Conservation (phyloP, 2,113 vertebrate genomes). For the Corythoichthys haematopterus region DNA sequence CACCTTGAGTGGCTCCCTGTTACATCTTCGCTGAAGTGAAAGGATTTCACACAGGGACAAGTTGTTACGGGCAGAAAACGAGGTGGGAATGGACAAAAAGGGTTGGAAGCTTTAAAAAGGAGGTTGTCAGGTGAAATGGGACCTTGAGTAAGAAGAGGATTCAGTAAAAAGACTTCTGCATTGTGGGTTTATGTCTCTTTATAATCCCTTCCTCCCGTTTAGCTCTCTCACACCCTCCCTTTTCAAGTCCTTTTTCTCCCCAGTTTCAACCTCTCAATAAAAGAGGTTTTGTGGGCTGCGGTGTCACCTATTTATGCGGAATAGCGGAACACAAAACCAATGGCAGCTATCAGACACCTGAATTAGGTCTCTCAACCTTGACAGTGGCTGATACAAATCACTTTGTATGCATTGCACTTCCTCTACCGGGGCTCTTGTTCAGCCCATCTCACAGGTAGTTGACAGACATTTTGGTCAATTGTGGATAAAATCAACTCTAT, state of each 20-base stretch:
- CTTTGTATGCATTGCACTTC: slow-evolving; percentile 16
- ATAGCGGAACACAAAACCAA: slow-evolving; percentile 26
- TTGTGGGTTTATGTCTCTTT: slow-evolving; percentile 38
- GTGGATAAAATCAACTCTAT: slow-evolving; percentile 14
- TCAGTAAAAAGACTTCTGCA: slow-evolving; percentile 37
- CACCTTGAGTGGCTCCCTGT: slow-evolving; percentile 25
- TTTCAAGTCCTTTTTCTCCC: slow-evolving; percentile 27
- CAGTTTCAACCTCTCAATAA: slow-evolving; percentile 28
- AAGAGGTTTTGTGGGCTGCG: slow-evolving; percentile 14
- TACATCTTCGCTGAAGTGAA: slow-evolving; percentile 35
- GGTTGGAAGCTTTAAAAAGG: slow-evolving; percentile 25
- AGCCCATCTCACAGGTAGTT: slow-evolving; percentile 20
- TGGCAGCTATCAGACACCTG: slow-evolving; percentile 51
- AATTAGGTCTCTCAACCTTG: slow-evolving; percentile 31
- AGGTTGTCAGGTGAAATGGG: slow-evolving; percentile 44
- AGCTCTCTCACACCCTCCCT: slow-evolving; percentile 11
- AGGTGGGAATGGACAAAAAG: slow-evolving; percentile 7
- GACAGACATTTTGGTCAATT: slow-evolving; percentile 4
- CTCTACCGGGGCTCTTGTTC: slow-evolving; percentile 7
- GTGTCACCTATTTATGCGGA: slow-evolving; percentile 40
- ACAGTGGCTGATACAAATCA: slow-evolving; percentile 37
- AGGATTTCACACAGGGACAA: slow-evolving; percentile 41
- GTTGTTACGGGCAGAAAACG: slow-evolving; percentile 37
- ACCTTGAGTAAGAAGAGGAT: slow-evolving; percentile 30
- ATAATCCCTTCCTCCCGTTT: slow-evolving; percentile 21